phyloP scores from a whole-genome alignment of 2,797 vertebrate genomes.

The Paratrypauchen microcephalus region DNA sequence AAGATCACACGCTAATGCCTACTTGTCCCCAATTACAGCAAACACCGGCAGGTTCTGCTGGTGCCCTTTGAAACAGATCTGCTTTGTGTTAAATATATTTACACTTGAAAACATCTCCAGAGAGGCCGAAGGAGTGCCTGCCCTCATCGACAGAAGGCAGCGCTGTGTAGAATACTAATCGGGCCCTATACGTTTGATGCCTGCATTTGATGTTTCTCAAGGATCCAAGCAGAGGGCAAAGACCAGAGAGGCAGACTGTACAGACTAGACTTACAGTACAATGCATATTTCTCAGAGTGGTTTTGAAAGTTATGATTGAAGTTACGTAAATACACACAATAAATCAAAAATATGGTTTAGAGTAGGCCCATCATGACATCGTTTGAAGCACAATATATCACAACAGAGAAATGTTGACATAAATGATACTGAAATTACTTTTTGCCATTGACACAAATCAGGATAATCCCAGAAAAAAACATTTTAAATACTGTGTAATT shows the following conservation, averaged over 20 bases:
- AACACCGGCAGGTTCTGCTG: constrained; percentile 68
- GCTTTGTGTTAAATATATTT: constrained; percentile 78
- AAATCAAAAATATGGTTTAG: too few species aligned
- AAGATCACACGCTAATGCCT: constrained; percentile 78
- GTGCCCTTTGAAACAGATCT: constrained; percentile 75
- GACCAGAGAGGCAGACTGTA: constrained; percentile 45
- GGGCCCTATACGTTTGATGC: constrained; percentile 68
- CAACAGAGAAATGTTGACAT: too few species aligned
- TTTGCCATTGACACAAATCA: too few species aligned
- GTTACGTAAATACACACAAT: too few species aligned
- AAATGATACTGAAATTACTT: too few species aligned
- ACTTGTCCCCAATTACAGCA: constrained; percentile 77
- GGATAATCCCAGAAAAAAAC: too few species aligned
- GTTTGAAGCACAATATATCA: too few species aligned
- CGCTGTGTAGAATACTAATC: constrained; percentile 78
- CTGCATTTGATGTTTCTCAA: constrained; percentile 73
- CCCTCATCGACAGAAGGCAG: constrained; percentile 70
- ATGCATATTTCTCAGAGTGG: neutral
- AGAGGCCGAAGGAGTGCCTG: constrained; percentile 65
- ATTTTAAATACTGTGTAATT: too few species aligned
- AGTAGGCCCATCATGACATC: too few species aligned
- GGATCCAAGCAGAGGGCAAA: constrained; percentile 62
- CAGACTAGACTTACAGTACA: constrained; percentile 29
- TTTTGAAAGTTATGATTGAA: neutral
- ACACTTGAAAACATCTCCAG: constrained; percentile 73